Conservation (phyloP, 2,113 vertebrate species). For the Pontoporia blainvillei region DNA sequence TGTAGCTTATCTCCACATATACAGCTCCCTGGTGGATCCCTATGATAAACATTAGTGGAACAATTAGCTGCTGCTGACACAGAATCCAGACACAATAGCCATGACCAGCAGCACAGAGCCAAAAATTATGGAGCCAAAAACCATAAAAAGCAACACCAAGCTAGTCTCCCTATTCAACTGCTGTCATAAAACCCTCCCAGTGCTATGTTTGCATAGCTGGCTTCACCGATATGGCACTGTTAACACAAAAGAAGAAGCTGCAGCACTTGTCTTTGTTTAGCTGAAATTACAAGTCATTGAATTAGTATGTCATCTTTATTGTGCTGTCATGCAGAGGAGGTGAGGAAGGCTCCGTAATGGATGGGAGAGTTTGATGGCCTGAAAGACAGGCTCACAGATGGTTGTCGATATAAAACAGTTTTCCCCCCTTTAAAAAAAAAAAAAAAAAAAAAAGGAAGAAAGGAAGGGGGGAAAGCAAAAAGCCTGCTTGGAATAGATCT, state of each 20-base stretch:
- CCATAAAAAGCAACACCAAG: conserved; percentile 86
- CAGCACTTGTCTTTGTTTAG: conserved; percentile 86
- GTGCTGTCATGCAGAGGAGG: conserved; percentile 85
- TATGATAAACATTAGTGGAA: conserved; percentile 91
- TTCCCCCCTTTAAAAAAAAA: conserved; percentile 34
- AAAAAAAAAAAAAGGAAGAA: not conserved
- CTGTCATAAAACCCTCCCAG: conserved; percentile 87
- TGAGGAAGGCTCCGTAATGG: conserved; percentile 86
- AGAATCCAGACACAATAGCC: conserved; percentile 86
- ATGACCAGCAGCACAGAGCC: conserved; percentile 82
- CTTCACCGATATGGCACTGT: conserved; percentile 85
- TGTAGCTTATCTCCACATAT: conserved; percentile 90
- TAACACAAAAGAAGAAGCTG: conserved; percentile 86
- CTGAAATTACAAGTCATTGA: conserved; percentile 91
- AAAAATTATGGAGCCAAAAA: conserved; percentile 85
- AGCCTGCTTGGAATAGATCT: conserved; percentile 62
- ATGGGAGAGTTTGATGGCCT: conserved; percentile 87
- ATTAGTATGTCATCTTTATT: conserved; percentile 95
- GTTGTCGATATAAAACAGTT: conserved; percentile 84
- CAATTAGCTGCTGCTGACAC: conserved; percentile 89
- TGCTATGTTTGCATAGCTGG: conserved; percentile 89
- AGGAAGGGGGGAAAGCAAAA: conserved; percentile 17
- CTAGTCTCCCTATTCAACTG: conserved; percentile 84
- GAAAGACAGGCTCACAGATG: conserved; percentile 88
- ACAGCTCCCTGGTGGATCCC: conserved; percentile 90